A percentile compares a stretch with the other conserved stretches of the same genome.
These are phyloP conservation scores for Pseudanteris insignis DNA, from an alignment of 2,888 invertebrate genomes.

Conservation along the genomic window DNA sequence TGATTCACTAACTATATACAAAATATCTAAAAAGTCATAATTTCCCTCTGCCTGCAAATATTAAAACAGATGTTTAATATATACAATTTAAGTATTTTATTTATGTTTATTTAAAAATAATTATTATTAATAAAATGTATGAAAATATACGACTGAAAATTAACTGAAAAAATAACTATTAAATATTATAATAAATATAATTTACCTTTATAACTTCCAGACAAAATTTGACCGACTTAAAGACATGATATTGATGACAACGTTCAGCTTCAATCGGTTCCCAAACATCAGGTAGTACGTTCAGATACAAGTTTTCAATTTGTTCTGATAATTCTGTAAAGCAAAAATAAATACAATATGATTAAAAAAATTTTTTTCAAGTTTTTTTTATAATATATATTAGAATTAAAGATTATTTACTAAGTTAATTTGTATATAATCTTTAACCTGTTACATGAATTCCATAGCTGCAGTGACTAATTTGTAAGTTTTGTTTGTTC, in stretches of 20 bases:
- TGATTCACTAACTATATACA: constrained; percentile 3
- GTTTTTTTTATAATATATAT: no score
- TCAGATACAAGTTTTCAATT: not conserved
- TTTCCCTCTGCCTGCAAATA: not conserved
- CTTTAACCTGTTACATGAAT: no score
- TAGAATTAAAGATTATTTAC: no score
- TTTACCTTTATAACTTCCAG: not conserved
- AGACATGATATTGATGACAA: not conserved
- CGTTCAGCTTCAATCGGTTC: not conserved
- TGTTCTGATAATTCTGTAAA: not conserved
- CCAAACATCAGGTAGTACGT: constrained; percentile 1
- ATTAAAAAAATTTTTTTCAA: no score
- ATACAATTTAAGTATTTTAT: not conserved
- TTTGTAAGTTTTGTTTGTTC: no score
- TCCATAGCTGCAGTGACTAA: no score
- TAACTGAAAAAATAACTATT: not conserved
- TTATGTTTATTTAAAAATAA: not conserved
- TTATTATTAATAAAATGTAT: not conserved
- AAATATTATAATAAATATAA: not conserved
- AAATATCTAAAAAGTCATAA: constrained; percentile 3
- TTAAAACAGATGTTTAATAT: not conserved
- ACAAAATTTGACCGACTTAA: not conserved
- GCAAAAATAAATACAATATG: no score
- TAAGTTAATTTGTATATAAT: no score
- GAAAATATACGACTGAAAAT: not conserved